Base-by-base conservation (phyloP, 53 echinoderm and acorn worm species). In the Mesocentrotus franciscanus region DNA sequence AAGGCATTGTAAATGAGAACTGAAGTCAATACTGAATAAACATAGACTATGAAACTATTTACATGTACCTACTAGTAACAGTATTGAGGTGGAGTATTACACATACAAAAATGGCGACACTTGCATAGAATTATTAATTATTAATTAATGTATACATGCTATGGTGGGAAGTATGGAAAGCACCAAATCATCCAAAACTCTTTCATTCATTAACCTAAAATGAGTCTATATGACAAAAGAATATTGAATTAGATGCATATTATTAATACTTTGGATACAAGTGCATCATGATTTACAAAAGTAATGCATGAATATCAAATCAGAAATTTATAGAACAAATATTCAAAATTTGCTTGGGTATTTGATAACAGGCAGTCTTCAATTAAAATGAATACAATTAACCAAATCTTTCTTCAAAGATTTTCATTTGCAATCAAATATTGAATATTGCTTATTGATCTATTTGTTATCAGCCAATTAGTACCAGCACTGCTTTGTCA, bases 61-160 rank as follows among this genome's bases (percentile, higher is more conserved):
- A 18, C 16, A 15, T 18, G 49, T 49, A 49, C 49, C 3, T 4
- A 49, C 49, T 49, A 49, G 49, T 49, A 10, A 12, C 4, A 12
- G 76, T 76, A 27, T 78, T 9, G 78, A 81, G 20, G 42, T 81
- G 36, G 42, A 18, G 36, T 18, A 36, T 72, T 36, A 81, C 13
- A 30, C 27, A 2, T 74, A 74, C 11, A 74, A 74, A 74, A 81
- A 18, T 39, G 36, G 20, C 64, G 20, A 64, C 17, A 24, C 20
- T 87, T 87, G 87, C 87, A 87, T 87, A 87, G 87, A 87, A 57
- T 87, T 58, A n/a, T 56, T n/a, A 87, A 57, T 87, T 58, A n/a
- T 56, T n/a, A 58, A 87, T 57, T 4, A 18, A 29, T 58, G 8
- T 27, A 87, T 87, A 29, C 26, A 55, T 85, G 8, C 49, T 56